Percentiles rank a stretch among this genome's conserved stretches.
Conservation (phyloP, 2,888 invertebrate species). For the Nephrotoma appendiculata region DNA sequence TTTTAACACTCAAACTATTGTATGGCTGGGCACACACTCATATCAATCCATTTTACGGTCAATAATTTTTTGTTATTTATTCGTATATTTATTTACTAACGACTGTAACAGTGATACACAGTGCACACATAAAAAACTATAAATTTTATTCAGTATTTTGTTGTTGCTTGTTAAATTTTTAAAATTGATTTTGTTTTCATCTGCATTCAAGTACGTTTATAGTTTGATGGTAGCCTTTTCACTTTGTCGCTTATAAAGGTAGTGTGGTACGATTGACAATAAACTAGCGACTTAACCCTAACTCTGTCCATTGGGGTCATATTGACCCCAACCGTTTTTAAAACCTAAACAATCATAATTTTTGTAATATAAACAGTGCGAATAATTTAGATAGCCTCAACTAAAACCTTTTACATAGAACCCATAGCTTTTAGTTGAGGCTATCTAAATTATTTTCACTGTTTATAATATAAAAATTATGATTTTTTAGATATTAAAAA, state of each 20-base stretch:
- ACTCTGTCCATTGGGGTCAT: too few relatives aligned
- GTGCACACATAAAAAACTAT: neutral
- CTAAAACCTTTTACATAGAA: too few relatives aligned
- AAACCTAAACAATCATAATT: too few relatives aligned
- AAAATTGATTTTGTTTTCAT: neutral
- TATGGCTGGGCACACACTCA: neutral
- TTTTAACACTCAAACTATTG: neutral
- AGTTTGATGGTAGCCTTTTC: neutral
- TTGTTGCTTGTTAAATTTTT: too few relatives aligned
- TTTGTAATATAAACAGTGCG: too few relatives aligned
- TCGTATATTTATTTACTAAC: neutral
- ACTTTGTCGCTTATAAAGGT: neutral
- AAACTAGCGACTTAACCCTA: too few relatives aligned
- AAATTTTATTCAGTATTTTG: neutral
- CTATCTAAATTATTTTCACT: too few relatives aligned
- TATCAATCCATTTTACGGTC: neutral
- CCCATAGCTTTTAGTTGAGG: too few relatives aligned
- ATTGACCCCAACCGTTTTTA: too few relatives aligned
- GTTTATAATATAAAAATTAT: too few relatives aligned
- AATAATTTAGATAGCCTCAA: too few relatives aligned
- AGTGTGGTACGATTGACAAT: neutral
- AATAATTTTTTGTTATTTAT: neutral
- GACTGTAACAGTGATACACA: neutral
- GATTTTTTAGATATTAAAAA: too few relatives aligned
- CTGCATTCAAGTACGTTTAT: neutral